phyloP scores from a whole-genome alignment of 2,888 invertebrate species.

The Clitarchus hookeri region DNA sequence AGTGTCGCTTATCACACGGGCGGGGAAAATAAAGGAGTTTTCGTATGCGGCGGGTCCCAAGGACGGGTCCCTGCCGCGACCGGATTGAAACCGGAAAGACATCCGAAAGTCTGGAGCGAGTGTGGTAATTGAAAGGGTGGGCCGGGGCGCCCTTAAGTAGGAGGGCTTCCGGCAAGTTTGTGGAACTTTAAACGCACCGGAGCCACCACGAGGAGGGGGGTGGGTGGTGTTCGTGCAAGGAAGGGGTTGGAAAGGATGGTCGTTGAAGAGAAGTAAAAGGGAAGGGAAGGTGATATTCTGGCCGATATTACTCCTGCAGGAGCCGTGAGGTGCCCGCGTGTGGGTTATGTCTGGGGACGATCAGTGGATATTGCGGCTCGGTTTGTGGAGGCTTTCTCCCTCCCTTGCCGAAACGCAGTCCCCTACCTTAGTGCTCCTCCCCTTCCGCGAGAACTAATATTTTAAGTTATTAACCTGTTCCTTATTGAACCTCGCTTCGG shows the following conservation, averaged over 20 bases:
- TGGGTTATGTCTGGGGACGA: background rate
- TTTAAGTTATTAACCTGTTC: constrained; percentile 9
- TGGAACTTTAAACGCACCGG: background rate
- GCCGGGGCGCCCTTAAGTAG: background rate
- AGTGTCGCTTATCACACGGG: too few relatives aligned
- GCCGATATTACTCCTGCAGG: background rate
- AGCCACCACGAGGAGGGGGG: background rate
- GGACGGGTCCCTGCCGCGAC: too few relatives aligned
- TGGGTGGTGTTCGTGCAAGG: background rate
- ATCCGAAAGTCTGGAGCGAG: too few relatives aligned
- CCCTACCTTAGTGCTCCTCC: background rate
- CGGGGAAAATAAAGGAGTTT: too few relatives aligned
- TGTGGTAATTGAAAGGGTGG: background rate
- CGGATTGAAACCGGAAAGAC: too few relatives aligned
- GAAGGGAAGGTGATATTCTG: background rate
- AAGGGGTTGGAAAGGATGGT: background rate
- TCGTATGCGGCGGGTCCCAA: too few relatives aligned
- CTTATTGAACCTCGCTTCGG: background rate
- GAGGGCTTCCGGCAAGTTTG: background rate
- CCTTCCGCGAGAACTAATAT: constrained; percentile 1
- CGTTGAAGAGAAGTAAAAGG: background rate
- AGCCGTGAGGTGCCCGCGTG: background rate
- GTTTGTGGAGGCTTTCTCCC: background rate
- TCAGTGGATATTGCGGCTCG: background rate
- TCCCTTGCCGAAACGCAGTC: too few relatives aligned